Percentiles rank a stretch among this genome's conserved stretches.
phyloP scores from a whole-genome alignment of 2,797 vertebrate species.

The Siniperca scherzeri region DNA sequence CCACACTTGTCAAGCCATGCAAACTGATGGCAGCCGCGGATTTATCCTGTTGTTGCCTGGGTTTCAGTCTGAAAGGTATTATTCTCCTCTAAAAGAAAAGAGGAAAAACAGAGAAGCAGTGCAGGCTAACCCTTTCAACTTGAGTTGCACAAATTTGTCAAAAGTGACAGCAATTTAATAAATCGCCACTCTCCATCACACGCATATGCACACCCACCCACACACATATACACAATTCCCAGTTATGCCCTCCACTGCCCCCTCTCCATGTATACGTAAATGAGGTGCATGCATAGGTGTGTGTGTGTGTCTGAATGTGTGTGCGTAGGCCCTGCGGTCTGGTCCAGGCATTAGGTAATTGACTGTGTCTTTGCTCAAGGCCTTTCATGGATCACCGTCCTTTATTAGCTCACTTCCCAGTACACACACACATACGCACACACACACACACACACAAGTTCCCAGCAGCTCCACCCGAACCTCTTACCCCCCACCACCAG shows the following conservation, averaged over 20 bases:
- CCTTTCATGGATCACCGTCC: constrained; percentile 90
- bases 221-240: constrained; percentile 78
- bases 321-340: constrained; percentile 80
- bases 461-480: constrained; percentile 86
- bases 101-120: constrained; percentile 61
- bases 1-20: background rate
- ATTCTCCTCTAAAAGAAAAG: constrained; percentile 58
- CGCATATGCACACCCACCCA: constrained; percentile 80
- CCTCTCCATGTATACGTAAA: constrained; percentile 86
- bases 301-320: constrained; percentile 72
- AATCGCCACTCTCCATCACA: constrained; percentile 83
- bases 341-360: constrained; percentile 90
- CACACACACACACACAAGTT: constrained; percentile 70
- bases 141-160: constrained; percentile 87
- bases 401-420: constrained; percentile 89
- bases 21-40: constrained; percentile 7
- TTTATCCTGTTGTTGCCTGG: constrained; percentile 37
- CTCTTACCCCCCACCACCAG: constrained; percentile 77
- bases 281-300: constrained; percentile 76
- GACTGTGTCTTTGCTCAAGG: constrained; percentile 90
- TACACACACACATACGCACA: constrained; percentile 51
- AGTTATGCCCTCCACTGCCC: constrained; percentile 82
- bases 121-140: constrained; percentile 81
- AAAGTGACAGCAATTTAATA: constrained; percentile 90
- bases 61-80: constrained; percentile 39